These are phyloP conservation scores for Perccottus glenii DNA, from an alignment of 2,113 vertebrate genomes.

Conservation along the genomic window DNA sequence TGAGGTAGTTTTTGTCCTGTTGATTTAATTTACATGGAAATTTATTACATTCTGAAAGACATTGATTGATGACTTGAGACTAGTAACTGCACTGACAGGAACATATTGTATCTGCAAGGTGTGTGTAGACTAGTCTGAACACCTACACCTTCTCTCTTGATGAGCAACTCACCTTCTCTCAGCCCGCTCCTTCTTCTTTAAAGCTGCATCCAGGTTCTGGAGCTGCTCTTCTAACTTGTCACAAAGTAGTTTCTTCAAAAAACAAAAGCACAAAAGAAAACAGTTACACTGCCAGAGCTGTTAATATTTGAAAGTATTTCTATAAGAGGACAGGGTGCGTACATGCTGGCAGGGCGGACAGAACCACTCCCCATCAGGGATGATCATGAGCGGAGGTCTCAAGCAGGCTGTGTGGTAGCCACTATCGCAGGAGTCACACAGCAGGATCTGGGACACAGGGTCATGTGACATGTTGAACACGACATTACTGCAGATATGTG, in stretches of 20 bases:
- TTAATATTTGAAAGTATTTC: no score
- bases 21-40: no score
- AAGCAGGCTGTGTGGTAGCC: constrained; percentile 98
- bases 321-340: constrained; percentile 51
- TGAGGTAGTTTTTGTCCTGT: no score
- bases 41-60: no score
- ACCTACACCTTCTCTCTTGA: background rate
- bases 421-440: constrained; percentile 95
- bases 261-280: background rate
- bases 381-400: constrained; percentile 95
- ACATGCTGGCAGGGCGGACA: constrained; percentile 98
- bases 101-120: no score
- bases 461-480: background rate
- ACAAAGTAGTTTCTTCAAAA: constrained; percentile 90
- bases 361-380: constrained; percentile 98
- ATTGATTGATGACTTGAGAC: no score
- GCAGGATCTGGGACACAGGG: constrained; percentile 82
- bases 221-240: constrained; percentile 94
- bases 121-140: no score
- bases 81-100: no score
- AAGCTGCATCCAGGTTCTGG: constrained; percentile 88
- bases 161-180: constrained; percentile 86
- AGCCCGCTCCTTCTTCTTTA: constrained; percentile 96
- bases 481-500: no score
- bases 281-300: background rate